phyloP scores from a whole-genome alignment of 2,888 invertebrate genomes.

The Parnassius apollo region DNA sequence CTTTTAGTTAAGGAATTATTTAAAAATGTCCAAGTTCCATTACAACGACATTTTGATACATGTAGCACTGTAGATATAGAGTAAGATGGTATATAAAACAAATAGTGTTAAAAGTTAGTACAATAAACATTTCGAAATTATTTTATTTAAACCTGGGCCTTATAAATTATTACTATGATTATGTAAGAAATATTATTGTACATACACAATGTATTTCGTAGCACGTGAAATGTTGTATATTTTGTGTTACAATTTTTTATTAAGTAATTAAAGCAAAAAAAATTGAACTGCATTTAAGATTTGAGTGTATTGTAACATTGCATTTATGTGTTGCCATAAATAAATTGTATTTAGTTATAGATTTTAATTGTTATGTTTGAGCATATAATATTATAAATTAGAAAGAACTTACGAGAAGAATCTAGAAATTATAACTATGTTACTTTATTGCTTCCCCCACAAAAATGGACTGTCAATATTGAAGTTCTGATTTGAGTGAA shows the following conservation, averaged over 20 bases:
- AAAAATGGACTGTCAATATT: too few species aligned
- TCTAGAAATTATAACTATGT: too few species aligned
- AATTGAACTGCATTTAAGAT: slow-evolving; percentile 9
- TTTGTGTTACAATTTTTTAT: neutral
- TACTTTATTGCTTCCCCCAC: too few species aligned
- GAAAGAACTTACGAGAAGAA: too few species aligned
- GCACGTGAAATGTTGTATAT: neutral
- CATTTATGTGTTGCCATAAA: slow-evolving; percentile 45
- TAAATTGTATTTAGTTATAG: slow-evolving; percentile 6
- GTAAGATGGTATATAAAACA: neutral
- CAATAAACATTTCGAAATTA: too few species aligned
- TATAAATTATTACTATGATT: slow-evolving; percentile 5
- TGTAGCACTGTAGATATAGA: slow-evolving; percentile 25
- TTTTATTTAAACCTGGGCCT: too few species aligned
- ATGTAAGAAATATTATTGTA: slow-evolving; percentile 1
- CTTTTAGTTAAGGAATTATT: slow-evolving; percentile 12
- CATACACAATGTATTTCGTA: slow-evolving; percentile 1
- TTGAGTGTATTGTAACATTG: slow-evolving; percentile 33
- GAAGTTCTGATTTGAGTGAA: too few species aligned
- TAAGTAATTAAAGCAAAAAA: neutral
- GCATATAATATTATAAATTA: slow-evolving; percentile 8
- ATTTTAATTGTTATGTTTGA: slow-evolving; percentile 13
- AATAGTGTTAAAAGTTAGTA: neutral
- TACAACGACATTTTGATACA: slow-evolving; percentile 45
- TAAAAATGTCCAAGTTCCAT: slow-evolving; percentile 44